Conservation (phyloP, 2,797 vertebrate genomes). For the Acanthurus tractus region DNA sequence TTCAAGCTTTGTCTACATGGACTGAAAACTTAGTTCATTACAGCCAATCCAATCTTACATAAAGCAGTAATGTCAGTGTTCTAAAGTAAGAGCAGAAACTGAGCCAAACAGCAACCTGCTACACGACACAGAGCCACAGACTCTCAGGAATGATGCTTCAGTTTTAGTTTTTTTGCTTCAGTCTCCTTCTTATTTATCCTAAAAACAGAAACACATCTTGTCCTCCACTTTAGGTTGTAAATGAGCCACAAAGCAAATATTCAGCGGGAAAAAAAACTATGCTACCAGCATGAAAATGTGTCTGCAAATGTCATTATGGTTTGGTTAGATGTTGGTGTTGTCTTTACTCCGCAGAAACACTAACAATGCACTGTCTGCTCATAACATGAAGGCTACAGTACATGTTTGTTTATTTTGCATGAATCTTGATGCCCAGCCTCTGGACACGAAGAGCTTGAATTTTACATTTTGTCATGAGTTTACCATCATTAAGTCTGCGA, state of each 20-base stretch:
- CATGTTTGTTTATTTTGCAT: neutral
- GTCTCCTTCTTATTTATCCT: neutral
- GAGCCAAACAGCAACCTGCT: neutral
- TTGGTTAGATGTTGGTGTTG: neutral
- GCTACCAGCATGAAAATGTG: neutral
- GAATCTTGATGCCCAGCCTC: no score
- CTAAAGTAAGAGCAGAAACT: neutral
- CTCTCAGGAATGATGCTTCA: neutral
- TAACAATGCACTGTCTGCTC: neutral
- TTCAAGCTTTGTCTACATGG: no score
- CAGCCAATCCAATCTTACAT: conserved; percentile 2
- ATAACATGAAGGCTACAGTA: neutral
- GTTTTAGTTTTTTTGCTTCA: neutral
- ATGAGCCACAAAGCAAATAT: neutral
- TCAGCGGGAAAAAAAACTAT: neutral
- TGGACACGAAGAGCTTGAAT: no score
- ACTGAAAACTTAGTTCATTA: neutral
- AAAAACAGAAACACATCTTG: neutral
- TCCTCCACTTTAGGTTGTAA: neutral
- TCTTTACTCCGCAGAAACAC: neutral
- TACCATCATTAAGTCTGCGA: no score
- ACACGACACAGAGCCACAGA: neutral
- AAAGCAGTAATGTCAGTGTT: neutral
- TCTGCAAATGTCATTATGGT: neutral
- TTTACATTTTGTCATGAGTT: no score